Evolutionary conservation across 2,797 vertebrate genomes (phyloP).

Genomic region (Erpetoichthys calabaricus): DNA sequence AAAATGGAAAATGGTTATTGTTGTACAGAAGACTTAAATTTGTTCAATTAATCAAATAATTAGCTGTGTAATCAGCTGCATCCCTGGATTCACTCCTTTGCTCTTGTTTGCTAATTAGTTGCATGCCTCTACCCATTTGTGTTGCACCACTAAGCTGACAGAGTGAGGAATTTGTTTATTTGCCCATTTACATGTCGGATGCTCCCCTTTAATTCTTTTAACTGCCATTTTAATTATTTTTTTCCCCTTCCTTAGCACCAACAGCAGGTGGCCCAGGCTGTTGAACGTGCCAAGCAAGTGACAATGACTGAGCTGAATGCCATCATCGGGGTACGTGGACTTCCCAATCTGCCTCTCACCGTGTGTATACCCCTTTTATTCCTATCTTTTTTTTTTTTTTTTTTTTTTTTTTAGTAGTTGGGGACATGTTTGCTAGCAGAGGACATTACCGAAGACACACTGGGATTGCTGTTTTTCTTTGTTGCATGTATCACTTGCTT

Average conservation of each 20-base stretch:
- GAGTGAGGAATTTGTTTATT: no score
- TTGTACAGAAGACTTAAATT: no score
- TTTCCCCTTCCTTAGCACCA: slow-evolving; percentile 58
- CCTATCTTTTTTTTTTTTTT: slow-evolving; percentile 49
- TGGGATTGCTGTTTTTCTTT: background rate
- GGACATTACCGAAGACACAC: no score
- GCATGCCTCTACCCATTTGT: no score
- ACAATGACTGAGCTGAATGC: slow-evolving; percentile 97
- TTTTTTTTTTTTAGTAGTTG: background rate
- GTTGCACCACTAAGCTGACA: no score
- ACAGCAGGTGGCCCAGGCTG: slow-evolving; percentile 92
- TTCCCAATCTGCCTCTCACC: slow-evolving; percentile 95
- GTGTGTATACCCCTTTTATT: slow-evolving; percentile 90
- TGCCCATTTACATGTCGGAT: no score
- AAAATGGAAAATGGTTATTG: no score
- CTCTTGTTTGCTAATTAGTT: no score
- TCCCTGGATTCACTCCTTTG: no score
- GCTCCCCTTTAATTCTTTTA: background rate
- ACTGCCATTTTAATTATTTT: slow-evolving; percentile 8
- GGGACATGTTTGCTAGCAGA: no score
- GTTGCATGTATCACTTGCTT: background rate
- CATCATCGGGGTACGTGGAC: slow-evolving; percentile 99
- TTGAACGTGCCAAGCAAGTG: slow-evolving; percentile 94
- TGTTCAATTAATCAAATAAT: no score
- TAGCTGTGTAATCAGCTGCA: no score